Evolutionary conservation across 2,888 invertebrate species (phyloP).

Genomic region (Pristionchus entomophagus): DNA sequence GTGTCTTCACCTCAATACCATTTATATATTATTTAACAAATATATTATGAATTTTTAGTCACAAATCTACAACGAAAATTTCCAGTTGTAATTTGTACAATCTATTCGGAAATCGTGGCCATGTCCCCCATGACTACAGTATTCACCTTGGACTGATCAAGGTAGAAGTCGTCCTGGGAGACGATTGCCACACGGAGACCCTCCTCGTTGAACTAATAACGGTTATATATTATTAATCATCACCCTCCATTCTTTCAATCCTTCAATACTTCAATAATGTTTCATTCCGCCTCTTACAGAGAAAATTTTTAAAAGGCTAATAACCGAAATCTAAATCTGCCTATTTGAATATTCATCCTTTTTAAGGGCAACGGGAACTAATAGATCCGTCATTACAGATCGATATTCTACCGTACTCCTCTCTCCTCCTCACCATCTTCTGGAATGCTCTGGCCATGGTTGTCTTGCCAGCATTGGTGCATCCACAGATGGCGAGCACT

Average conservation of each 20-base stretch:
- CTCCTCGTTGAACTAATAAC: constrained; percentile 52
- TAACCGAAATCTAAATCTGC: too few species aligned
- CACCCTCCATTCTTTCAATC: too few species aligned
- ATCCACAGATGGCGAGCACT: constrained; percentile 61
- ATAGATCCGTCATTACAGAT: too few species aligned
- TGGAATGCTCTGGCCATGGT: constrained; percentile 63
- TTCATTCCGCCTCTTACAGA: too few species aligned
- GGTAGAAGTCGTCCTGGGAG: constrained; percentile 70
- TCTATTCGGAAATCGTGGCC: not conserved
- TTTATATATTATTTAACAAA: not conserved
- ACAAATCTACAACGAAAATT: not conserved
- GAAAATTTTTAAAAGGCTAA: too few species aligned
- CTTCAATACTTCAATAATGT: too few species aligned
- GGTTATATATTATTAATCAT: too few species aligned
- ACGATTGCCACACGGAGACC: constrained; percentile 55
- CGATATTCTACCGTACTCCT: not conserved
- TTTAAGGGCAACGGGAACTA: too few species aligned
- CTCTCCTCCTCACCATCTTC: constrained; percentile 56
- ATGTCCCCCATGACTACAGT: not conserved
- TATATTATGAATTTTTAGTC: too few species aligned
- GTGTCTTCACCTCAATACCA: constrained; percentile 53
- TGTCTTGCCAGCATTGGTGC: constrained; percentile 74
- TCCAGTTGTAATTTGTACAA: not conserved
- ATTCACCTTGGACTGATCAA: constrained; percentile 61
- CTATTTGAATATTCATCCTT: too few species aligned